Evolutionary conservation across 2,113 vertebrate genomes (phyloP).

Genomic region (Bubo scandiacus): DNA sequence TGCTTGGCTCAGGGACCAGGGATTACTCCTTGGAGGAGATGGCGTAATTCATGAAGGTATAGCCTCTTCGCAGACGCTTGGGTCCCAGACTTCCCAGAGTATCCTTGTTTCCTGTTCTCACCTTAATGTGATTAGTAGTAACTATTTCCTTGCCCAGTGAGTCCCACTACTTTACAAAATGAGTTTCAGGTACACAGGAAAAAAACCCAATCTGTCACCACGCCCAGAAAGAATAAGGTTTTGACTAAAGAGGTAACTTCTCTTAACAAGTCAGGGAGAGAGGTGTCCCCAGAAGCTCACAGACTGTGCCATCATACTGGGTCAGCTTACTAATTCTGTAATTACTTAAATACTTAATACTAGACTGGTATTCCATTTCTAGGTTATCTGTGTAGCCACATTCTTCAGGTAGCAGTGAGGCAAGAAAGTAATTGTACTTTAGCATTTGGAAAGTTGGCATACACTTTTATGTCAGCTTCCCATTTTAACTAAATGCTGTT

Average conservation of each 20-base stretch:
- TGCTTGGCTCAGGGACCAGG: not conserved
- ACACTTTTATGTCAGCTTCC: not conserved
- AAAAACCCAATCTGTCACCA: not conserved
- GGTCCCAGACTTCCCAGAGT: not conserved
- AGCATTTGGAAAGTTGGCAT: not conserved
- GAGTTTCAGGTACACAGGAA: not conserved
- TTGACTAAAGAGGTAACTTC: not conserved
- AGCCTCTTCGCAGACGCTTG: not conserved
- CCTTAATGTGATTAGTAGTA: not conserved
- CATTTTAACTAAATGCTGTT: conserved; percentile 7
- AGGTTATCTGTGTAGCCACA: not conserved
- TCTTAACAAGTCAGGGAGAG: not conserved
- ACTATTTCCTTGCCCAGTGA: not conserved
- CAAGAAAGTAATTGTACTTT: not conserved
- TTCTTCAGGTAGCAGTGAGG: not conserved
- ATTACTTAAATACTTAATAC: not conserved
- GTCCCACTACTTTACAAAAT: not conserved
- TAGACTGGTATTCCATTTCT: not conserved
- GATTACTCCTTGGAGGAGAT: not conserved
- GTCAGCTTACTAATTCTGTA: not conserved
- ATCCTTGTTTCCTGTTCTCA: not conserved
- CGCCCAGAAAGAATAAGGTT: not conserved
- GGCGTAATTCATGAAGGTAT: not conserved
- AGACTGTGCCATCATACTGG: not conserved
- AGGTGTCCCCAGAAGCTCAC: not conserved